Evolutionary conservation across 92 coral and sea anemone species (phyloP), one percentile per base, ranked within the genome.

Genomic region (Diadumene lineata): DNA sequence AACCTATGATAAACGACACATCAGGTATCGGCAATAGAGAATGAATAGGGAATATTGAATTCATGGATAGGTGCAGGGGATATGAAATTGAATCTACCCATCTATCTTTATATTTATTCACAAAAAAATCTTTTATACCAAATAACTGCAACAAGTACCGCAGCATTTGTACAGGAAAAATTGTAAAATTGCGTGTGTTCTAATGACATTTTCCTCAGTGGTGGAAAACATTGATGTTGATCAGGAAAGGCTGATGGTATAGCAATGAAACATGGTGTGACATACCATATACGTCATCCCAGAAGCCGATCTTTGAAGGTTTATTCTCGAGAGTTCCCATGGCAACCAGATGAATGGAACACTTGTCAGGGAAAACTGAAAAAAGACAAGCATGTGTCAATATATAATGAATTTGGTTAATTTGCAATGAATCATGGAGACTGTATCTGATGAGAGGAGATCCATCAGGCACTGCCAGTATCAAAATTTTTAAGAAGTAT

Each of bases 271-370:
- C 46, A 73, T 28, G n/a, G n/a, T n/a, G 48, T 50, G 7, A n/a
- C 84, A 67, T 75, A 90, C 98, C 98, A 61, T 93, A 93, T 31
- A 93, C 98, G 21, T 93, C 84, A 72, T 90, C 94, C 98, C 98
- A 94, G 77, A 81, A 94, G 31, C 80, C 65, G 33, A 92, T 63
- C 82, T 86, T 92, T 51, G 72, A 75, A 28, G 81, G 82, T 43
- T 56, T 78, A 50, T 79, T 73, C 58, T 55, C 67, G 50, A 73
- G 66, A 66, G 83, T 90, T 44, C 88, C 90, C 75, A 94, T 72
- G 33, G 96, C 98, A n/a, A 78, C 96, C 10, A 92, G 65, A 68
- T 92, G 83, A 43, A 92, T 89, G 30, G 93, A 82, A 58, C 97
- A 94, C 48, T 77, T 85, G 74, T 89, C 92, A 38, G 98, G 98